These are phyloP conservation scores for Xiphophorus hellerii DNA, from an alignment of 2,113 vertebrate species.

Conservation along the genomic window DNA sequence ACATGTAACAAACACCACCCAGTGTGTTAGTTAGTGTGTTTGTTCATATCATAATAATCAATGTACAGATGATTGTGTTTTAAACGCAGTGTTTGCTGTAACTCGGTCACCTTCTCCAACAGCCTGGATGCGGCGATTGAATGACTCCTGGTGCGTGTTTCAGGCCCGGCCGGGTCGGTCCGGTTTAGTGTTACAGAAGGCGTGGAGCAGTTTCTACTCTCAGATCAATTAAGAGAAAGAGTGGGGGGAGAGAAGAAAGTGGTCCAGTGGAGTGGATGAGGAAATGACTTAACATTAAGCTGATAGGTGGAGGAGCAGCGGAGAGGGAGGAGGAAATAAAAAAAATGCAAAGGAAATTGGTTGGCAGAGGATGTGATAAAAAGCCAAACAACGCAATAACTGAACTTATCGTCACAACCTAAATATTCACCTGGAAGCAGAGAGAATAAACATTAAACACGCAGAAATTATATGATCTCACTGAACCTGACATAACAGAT, in stretches of 20 bases:
- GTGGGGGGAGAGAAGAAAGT: conserved; percentile 25
- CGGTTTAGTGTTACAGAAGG: conserved; percentile 75
- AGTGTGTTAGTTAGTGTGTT: neutral
- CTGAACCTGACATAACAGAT: too few relatives aligned
- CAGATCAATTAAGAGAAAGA: conserved; percentile 74
- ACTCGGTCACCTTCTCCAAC: conserved; percentile 48
- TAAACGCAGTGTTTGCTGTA: conserved; percentile 52
- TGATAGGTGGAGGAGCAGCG: conserved; percentile 53
- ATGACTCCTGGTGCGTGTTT: conserved; percentile 40
- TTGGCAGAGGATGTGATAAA: conserved; percentile 63
- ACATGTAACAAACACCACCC: neutral
- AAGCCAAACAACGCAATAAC: conserved; percentile 41
- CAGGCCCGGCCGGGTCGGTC: conserved; percentile 64
- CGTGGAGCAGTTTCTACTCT: conserved; percentile 62
- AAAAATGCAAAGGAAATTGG: conserved; percentile 49
- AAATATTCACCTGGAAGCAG: conserved; percentile 12
- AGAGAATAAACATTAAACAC: conserved; percentile 13
- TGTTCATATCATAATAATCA: neutral
- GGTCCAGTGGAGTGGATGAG: conserved; percentile 57
- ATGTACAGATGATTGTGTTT: conserved; percentile 13
- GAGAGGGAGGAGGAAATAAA: conserved; percentile 36
- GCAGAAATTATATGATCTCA: neutral
- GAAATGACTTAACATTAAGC: conserved; percentile 71
- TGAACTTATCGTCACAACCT: neutral
- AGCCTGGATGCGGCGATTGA: conserved; percentile 56